Evolutionary conservation across 2,113 vertebrate species (phyloP).

Genomic region (Dissostichus mawsoni): DNA sequence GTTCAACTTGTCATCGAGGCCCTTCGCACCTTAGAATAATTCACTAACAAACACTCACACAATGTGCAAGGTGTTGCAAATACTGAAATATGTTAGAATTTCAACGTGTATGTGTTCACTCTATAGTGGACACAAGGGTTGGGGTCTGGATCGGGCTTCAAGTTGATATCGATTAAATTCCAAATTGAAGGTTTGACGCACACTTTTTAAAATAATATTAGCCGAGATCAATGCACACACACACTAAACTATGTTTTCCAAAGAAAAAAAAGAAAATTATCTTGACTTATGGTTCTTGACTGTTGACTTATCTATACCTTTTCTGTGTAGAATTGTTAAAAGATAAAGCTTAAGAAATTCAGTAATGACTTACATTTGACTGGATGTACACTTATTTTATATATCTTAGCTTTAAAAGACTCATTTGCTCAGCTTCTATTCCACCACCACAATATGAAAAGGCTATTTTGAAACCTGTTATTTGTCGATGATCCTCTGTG

Average conservation of each 20-base stretch:
- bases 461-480: conserved; percentile 23
- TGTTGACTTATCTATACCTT: neutral
- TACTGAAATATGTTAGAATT: neutral
- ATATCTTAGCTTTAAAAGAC: neutral
- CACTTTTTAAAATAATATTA: neutral
- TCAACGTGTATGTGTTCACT: neutral
- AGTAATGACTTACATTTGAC: too few species aligned
- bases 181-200: neutral
- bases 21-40: conserved; percentile 57
- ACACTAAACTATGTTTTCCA: too few species aligned
- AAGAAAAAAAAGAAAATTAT: too few species aligned
- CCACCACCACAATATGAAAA: conserved; percentile 28
- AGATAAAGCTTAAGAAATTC: neutral
- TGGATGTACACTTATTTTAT: conserved; percentile 3
- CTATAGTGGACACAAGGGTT: neutral
- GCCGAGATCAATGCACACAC: neutral
- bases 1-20: conserved; percentile 31
- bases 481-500: conserved; percentile 30
- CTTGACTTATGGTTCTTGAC: neutral
- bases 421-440: conserved; percentile 19
- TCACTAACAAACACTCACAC: conserved; percentile 4
- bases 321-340: neutral
- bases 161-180: too few species aligned
- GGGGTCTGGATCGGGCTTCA: neutral
- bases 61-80: neutral